Conservation (phyloP, 2,113 vertebrate species). For the Pachypanchax playfairii region DNA sequence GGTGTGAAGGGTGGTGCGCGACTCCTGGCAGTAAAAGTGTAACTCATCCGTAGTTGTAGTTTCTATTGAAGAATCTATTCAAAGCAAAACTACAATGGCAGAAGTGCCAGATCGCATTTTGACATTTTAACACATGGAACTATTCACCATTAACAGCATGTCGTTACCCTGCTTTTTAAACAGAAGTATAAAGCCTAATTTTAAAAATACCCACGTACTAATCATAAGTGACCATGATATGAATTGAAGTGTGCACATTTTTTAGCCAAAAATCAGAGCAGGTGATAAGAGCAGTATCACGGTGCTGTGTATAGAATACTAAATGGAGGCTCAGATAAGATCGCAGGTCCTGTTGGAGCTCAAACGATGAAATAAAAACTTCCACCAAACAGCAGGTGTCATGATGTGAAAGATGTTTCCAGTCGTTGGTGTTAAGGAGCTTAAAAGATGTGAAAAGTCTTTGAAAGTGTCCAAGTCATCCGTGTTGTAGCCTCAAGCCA, state of each 20-base stretch:
- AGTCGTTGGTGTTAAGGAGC: constrained; percentile 5
- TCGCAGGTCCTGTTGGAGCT: background rate
- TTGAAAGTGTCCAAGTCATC: constrained; percentile 44
- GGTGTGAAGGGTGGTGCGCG: no score
- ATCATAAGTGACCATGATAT: background rate
- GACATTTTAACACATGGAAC: no score
- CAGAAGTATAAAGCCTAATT: no score
- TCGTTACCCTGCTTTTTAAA: no score
- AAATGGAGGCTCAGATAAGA: background rate
- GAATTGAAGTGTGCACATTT: background rate
- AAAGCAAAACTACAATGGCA: no score
- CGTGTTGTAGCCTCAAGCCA: constrained; percentile 56
- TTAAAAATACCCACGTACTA: no score
- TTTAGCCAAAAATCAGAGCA: background rate
- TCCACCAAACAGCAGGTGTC: background rate
- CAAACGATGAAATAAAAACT: background rate
- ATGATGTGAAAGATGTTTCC: background rate
- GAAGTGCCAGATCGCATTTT: no score
- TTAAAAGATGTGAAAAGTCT: constrained; percentile 32
- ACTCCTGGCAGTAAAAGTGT: no score
- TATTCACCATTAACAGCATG: no score
- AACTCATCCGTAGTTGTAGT: no score
- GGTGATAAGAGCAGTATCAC: background rate
- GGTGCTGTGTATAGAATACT: background rate
- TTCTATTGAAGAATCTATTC: no score